Percentiles rank a stretch among this genome's conserved stretches.
Conservation (phyloP, 1,140 invertebrate genomes). For the Dryas iulia region DNA sequence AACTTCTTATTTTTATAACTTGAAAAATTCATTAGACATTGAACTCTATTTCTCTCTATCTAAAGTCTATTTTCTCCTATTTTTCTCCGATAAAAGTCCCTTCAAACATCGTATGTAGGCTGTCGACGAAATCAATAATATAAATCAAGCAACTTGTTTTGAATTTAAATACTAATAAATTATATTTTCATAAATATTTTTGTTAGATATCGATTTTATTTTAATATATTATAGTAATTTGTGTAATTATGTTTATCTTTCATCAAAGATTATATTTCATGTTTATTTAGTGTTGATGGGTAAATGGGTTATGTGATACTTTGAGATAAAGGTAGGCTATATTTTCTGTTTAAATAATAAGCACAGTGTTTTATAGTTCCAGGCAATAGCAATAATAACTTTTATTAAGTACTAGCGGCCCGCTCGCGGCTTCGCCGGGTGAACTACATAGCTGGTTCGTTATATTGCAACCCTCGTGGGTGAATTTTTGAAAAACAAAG, state of each 20-base stretch:
- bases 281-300: background rate
- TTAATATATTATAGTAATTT: conserved; percentile 22
- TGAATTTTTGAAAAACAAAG: too few relatives aligned
- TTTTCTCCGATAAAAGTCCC: background rate
- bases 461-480: too few relatives aligned
- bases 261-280: conserved; percentile 1
- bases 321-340: background rate
- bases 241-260: conserved; percentile 37
- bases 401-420: too few relatives aligned
- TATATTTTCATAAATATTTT: conserved; percentile 35
- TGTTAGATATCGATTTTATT: conserved; percentile 38
- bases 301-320: background rate
- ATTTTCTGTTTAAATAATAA: too few relatives aligned
- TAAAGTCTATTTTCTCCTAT: background rate
- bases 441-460: too few relatives aligned
- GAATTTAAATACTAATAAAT: conserved; percentile 53
- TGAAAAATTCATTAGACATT: background rate
- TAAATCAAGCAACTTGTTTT: conserved; percentile 54
- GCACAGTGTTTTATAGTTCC: too few relatives aligned
- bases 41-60: background rate
- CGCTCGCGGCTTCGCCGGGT: too few relatives aligned
- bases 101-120: conserved; percentile 34
- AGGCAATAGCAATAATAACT: too few relatives aligned
- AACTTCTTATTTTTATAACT: conserved; percentile 36
- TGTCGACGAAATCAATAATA: conserved; percentile 60